These are phyloP conservation scores for Nephrotoma appendiculata DNA, from an alignment of 2,888 invertebrate genomes.

Conservation along the genomic window DNA sequence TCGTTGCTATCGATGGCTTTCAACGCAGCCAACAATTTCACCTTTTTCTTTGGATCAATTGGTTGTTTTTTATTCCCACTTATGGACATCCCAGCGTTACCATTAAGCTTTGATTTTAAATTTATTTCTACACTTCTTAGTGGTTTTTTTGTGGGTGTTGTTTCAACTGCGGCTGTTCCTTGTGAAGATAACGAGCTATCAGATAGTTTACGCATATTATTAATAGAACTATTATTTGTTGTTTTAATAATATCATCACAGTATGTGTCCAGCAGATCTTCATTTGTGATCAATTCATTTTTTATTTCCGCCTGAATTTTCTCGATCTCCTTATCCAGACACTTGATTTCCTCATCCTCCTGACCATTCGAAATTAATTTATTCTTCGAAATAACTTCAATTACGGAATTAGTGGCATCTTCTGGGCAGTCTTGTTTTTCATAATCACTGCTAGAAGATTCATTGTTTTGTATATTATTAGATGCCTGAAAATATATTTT, in stretches of 20 bases:
- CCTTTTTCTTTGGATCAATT: conserved; percentile 32
- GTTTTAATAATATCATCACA: background rate
- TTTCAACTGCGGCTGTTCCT: background rate
- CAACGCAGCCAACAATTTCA: conserved; percentile 43
- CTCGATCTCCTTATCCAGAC: background rate
- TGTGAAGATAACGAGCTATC: background rate
- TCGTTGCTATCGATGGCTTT: conserved; percentile 39
- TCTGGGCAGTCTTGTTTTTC: background rate
- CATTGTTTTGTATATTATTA: background rate
- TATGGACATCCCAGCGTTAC: background rate
- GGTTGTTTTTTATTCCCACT: conserved; percentile 11
- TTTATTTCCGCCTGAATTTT: background rate
- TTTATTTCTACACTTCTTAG: conserved; percentile 1
- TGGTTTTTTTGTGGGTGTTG: background rate
- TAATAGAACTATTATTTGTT: background rate
- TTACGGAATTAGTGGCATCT: background rate
- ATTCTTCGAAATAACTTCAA: background rate
- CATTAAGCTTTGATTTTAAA: background rate
- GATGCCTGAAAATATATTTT: background rate
- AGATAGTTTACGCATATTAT: background rate
- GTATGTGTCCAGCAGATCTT: background rate
- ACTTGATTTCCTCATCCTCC: background rate
- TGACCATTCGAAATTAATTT: background rate
- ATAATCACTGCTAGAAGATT: background rate
- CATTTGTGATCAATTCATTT: background rate